Percentiles rank a stretch among this genome's conserved stretches.
Evolutionary conservation across 2,113 vertebrate genomes (phyloP).

Genomic region (Sebastes fasciatus): DNA sequence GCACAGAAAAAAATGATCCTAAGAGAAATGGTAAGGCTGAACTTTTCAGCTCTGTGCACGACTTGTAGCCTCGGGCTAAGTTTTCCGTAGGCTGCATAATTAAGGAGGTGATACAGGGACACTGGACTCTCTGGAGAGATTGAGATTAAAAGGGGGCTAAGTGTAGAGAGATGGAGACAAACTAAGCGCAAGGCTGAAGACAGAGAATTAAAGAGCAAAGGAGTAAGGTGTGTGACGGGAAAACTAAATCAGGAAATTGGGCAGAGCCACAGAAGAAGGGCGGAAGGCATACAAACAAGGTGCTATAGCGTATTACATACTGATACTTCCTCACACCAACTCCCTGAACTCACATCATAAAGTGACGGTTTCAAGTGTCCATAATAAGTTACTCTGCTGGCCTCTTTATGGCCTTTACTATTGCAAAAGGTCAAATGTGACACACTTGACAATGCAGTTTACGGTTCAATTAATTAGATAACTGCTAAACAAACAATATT

Average conservation of each 20-base stretch:
- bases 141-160: constrained; percentile 64
- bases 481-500: not conserved
- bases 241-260: constrained; percentile 67
- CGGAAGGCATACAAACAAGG: constrained; percentile 60
- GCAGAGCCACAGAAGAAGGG: constrained; percentile 41
- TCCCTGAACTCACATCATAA: constrained; percentile 15
- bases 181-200: constrained; percentile 36
- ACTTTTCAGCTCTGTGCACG: constrained; percentile 51
- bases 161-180: constrained; percentile 35
- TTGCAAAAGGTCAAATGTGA: not conserved
- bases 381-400: not conserved
- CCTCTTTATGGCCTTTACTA: not conserved
- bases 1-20: constrained; percentile 25
- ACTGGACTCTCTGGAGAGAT: constrained; percentile 58
- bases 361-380: constrained; percentile 4
- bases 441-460: not conserved
- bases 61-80: constrained; percentile 65
- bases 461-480: not conserved
- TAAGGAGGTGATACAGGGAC: constrained; percentile 69
- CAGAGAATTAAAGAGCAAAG: constrained; percentile 25
- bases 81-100: constrained; percentile 66
- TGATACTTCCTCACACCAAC: constrained; percentile 37
- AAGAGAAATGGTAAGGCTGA: constrained; percentile 31
- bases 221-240: constrained; percentile 65
- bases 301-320: constrained; percentile 45